A percentile compares a stretch with the other conserved stretches of the same genome.
phyloP scores from a whole-genome alignment of 37 sponge, comb jelly and placozoan species.

The Petrosia ficiformis region DNA sequence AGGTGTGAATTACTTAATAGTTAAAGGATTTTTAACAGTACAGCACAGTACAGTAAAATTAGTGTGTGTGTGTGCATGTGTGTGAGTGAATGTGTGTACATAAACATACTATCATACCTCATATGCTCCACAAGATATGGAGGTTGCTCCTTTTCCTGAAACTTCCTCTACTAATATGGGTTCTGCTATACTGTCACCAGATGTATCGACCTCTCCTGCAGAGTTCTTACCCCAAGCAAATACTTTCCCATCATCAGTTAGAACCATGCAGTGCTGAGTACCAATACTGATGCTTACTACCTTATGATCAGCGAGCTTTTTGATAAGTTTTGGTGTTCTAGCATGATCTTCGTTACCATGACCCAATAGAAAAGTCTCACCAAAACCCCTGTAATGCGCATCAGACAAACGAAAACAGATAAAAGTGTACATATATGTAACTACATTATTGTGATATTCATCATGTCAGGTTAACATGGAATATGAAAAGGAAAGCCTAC shows the following conservation, averaged over 20 bases:
- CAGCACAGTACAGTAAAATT: too few relatives aligned
- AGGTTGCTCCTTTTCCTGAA: slow-evolving; percentile 37
- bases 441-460: not conserved
- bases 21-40: too few relatives aligned
- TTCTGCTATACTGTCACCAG: slow-evolving; percentile 34
- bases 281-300: slow-evolving; percentile 66
- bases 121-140: slow-evolving; percentile 39
- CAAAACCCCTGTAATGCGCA: slow-evolving; percentile 78
- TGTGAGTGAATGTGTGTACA: not conserved
- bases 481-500: not conserved
- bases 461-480: not conserved
- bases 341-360: slow-evolving; percentile 58
- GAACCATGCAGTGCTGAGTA: slow-evolving; percentile 43
- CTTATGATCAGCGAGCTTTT: slow-evolving; percentile 30
- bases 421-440: not conserved
- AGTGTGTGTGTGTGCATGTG: too few relatives aligned
- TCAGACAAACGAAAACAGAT: too few relatives aligned
- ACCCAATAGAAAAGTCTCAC: slow-evolving; percentile 65
- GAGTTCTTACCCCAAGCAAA: slow-evolving; percentile 85
- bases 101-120: slow-evolving; percentile 28
- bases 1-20: too few relatives aligned
- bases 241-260: slow-evolving; percentile 67
- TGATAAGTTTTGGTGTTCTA: slow-evolving; percentile 45
- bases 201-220: slow-evolving; percentile 43
- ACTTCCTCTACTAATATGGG: slow-evolving; percentile 42